Evolutionary conservation across 2,113 vertebrate species (phyloP).

Genomic region (Peromyscus californicus): DNA sequence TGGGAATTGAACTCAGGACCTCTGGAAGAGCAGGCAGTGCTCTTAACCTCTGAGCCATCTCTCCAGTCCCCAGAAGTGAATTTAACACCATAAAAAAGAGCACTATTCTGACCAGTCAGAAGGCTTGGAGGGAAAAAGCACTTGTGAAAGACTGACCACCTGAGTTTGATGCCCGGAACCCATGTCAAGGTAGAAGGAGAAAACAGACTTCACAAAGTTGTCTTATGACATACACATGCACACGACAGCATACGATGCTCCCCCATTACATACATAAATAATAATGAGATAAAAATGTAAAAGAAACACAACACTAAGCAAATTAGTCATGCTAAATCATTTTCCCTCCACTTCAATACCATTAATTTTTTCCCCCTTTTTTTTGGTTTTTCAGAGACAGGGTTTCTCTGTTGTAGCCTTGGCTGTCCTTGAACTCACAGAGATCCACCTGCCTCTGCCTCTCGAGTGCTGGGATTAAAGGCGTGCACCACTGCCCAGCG

Average conservation of each 20-base stretch:
- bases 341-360: background rate
- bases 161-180: background rate
- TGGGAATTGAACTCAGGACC: no score
- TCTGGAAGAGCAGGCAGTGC: no score
- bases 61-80: background rate
- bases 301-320: constrained; percentile 45
- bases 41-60: background rate
- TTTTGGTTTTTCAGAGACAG: background rate
- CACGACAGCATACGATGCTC: background rate
- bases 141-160: background rate
- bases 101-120: background rate
- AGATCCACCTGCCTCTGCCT: background rate
- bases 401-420: background rate
- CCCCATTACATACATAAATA: background rate
- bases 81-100: background rate
- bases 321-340: constrained; percentile 28
- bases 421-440: background rate
- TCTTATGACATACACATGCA: background rate
- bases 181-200: background rate
- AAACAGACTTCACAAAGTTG: background rate
- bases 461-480: background rate
- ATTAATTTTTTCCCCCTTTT: background rate
- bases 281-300: background rate
- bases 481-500: background rate
- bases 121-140: background rate